phyloP scores from a whole-genome alignment of 2,888 invertebrate species.

The Pterobdella sp. region DNA sequence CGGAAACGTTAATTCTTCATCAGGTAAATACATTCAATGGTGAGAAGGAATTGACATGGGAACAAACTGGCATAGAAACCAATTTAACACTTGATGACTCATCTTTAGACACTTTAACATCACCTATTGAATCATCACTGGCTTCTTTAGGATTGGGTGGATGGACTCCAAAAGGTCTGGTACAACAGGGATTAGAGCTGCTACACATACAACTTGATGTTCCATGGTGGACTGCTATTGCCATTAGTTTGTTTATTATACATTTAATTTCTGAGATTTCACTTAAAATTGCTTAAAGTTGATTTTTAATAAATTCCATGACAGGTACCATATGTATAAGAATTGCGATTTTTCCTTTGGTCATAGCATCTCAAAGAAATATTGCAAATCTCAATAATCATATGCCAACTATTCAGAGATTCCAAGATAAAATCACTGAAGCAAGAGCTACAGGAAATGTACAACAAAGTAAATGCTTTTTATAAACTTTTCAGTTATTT shows the following conservation, averaged over 20 bases:
- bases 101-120: too few species aligned
- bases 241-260: constrained; percentile 56
- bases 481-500: too few species aligned
- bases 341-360: constrained; percentile 71
- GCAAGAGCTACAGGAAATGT: constrained; percentile 76
- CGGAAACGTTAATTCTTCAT: too few species aligned
- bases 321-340: constrained; percentile 72
- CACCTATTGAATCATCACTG: constrained; percentile 53
- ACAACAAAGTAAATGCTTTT: constrained; percentile 57
- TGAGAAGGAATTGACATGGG: too few species aligned
- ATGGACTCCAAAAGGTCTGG: constrained; percentile 71
- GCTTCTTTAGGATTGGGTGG: constrained; percentile 74
- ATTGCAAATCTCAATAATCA: constrained; percentile 72
- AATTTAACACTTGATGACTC: too few species aligned
- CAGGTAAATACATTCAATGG: too few species aligned
- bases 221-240: constrained; percentile 88
- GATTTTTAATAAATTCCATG: constrained; percentile 11
- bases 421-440: constrained; percentile 77
- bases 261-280: not conserved
- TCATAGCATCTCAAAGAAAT: constrained; percentile 72
- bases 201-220: constrained; percentile 71
- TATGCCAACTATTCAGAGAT: constrained; percentile 71
- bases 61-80: too few species aligned
- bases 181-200: constrained; percentile 72
- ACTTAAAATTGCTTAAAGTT: not conserved